Evolutionary conservation across 2,113 vertebrate species (phyloP).

Genomic region (Plestiodon gilberti): DNA sequence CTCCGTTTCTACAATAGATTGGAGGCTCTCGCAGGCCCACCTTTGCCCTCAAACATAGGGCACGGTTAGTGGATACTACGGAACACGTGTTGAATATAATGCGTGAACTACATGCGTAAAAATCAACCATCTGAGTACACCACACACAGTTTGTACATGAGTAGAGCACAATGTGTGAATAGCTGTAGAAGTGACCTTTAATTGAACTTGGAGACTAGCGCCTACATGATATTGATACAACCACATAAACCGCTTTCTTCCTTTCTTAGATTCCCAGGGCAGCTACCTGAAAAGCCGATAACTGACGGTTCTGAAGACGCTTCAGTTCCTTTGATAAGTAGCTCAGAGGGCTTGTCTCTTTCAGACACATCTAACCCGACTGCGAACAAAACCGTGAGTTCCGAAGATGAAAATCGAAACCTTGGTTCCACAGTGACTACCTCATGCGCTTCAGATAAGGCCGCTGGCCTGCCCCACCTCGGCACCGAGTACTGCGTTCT

Average conservation of each 20-base stretch:
- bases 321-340: constrained; percentile 54
- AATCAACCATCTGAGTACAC: too few species aligned
- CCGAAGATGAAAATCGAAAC: constrained; percentile 67
- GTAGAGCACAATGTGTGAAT: too few species aligned
- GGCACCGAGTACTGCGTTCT: constrained; percentile 91
- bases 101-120: too few species aligned
- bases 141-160: too few species aligned
- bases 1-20: too few species aligned
- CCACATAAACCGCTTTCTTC: constrained; percentile 21
- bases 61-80: too few species aligned
- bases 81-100: too few species aligned
- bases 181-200: too few species aligned
- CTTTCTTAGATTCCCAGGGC: constrained; percentile 74
- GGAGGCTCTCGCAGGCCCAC: too few species aligned
- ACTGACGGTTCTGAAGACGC: constrained; percentile 67
- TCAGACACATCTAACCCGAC: constrained; percentile 60
- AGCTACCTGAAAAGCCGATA: constrained; percentile 65
- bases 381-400: constrained; percentile 56
- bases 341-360: constrained; percentile 73
- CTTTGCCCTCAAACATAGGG: too few species aligned
- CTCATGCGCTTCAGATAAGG: constrained; percentile 74
- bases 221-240: neutral
- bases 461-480: constrained; percentile 56
- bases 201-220: too few species aligned
- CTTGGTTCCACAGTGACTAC: constrained; percentile 64